Evolutionary conservation across 2,113 vertebrate genomes (phyloP).

Genomic region (Podarcis raffonei): DNA sequence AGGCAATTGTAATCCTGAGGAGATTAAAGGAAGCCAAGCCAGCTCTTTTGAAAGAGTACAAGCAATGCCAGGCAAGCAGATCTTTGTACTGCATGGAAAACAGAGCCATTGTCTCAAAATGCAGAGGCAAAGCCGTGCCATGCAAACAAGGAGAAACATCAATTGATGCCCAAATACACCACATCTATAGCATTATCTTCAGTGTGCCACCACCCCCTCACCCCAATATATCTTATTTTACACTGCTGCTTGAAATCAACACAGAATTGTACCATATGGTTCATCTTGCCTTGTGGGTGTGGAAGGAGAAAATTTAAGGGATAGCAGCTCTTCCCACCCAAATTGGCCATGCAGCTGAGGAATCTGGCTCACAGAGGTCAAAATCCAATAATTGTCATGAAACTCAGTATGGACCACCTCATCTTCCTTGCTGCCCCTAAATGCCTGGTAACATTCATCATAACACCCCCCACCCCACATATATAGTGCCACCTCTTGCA

Average conservation of each 20-base stretch:
- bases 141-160: neutral
- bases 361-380: neutral
- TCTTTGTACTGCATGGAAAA: slow-evolving; percentile 12
- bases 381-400: neutral
- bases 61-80: rapidly evolving
- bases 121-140: neutral
- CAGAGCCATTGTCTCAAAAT: neutral
- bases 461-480: no score
- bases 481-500: neutral
- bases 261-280: neutral
- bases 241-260: neutral
- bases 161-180: rapidly evolving
- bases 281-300: no score
- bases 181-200: rapidly evolving
- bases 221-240: neutral
- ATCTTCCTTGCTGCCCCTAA: neutral
- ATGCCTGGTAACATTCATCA: neutral
- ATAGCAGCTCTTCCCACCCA: neutral
- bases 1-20: neutral
- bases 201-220: neutral
- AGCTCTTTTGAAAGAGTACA: neutral
- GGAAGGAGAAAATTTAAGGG: neutral
- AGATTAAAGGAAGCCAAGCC: neutral
- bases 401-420: neutral
- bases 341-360: neutral